Evolutionary conservation across 2,888 invertebrate species (phyloP).

Genomic region (Euplagia quadripunctaria): DNA sequence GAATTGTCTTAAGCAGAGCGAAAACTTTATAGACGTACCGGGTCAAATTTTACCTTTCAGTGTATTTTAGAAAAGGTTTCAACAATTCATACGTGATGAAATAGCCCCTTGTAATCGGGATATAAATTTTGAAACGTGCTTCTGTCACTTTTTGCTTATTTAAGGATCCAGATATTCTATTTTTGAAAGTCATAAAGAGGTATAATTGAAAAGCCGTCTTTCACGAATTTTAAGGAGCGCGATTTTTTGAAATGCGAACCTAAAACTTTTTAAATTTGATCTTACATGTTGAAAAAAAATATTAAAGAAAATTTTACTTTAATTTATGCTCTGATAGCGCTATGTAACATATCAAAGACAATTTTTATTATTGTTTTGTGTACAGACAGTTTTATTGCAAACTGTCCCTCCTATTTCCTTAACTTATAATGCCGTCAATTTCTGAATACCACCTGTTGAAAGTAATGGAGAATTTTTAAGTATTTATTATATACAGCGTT

Average conservation of each 20-base stretch:
- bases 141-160: constrained; percentile 6
- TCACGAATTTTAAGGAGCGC: neutral
- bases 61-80: constrained; percentile 4
- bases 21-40: constrained; percentile 13
- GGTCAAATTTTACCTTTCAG: constrained; percentile 12
- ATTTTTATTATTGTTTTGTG: too few relatives aligned
- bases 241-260: neutral
- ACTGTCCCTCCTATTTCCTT: too few relatives aligned
- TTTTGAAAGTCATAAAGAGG: neutral
- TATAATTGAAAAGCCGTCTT: neutral
- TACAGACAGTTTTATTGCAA: too few relatives aligned
- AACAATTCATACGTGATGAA: constrained; percentile 15
- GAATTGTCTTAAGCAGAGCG: constrained; percentile 31
- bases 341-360: too few relatives aligned
- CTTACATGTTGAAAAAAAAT: too few relatives aligned
- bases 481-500: too few relatives aligned
- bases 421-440: too few relatives aligned
- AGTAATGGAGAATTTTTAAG: too few relatives aligned
- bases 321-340: too few relatives aligned
- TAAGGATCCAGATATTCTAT: neutral
- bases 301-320: too few relatives aligned
- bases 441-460: too few relatives aligned
- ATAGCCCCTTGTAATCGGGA: neutral
- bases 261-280: too few relatives aligned
- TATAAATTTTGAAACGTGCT: constrained; percentile 10